Base-by-base conservation (phyloP, 2,888 invertebrate species). In the Nysson spinosus region DNA sequence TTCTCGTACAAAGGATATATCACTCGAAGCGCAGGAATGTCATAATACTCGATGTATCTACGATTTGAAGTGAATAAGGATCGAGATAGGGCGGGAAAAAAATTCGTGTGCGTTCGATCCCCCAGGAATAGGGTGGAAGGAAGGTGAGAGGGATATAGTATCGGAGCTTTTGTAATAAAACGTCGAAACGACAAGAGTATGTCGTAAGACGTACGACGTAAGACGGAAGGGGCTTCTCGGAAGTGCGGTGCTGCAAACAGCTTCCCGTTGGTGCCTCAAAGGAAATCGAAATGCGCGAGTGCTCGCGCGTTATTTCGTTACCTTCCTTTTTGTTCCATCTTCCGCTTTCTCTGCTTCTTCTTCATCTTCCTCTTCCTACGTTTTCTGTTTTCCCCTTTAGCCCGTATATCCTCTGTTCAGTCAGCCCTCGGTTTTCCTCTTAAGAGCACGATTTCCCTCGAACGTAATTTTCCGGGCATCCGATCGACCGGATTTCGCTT, bases 391-490 rank as follows among this genome's bases (percentile, higher is more conserved):
- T 7, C 5, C 16, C 20, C 17, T 11, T 4, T 19, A 6, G 4
- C 24, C 6, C 46, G 6, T 7, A 9, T 1, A 24, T 9, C 37
- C 26, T 16, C 20, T 6, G n/a, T 24, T 22, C 12, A 3, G 9
- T n/a, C 6, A 22, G 4, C 32, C 11, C 51, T 19, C 43, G 34
- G 19, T 37, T 66, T 51, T 43, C 47, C 60, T 26, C 55, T 58
- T 65, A 69, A 66, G 42, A 56, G 56, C 35, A 54, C 56, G 63
- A 66, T 69, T 67, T 61, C 66, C 68, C 50, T 60, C 56, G 52
- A 76, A 76, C 55, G 70, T 75, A 73, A 75, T 75, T 75, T 76
- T 60, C 66, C 70, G 51, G 58, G 47, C 57, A 62, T 71, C 68
- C 70, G 64, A 73, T 69, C 73, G 75, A 69, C 54, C 69, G 60